Conservation (phyloP, 2,113 vertebrate genomes). For the Lophius piscatorius region DNA sequence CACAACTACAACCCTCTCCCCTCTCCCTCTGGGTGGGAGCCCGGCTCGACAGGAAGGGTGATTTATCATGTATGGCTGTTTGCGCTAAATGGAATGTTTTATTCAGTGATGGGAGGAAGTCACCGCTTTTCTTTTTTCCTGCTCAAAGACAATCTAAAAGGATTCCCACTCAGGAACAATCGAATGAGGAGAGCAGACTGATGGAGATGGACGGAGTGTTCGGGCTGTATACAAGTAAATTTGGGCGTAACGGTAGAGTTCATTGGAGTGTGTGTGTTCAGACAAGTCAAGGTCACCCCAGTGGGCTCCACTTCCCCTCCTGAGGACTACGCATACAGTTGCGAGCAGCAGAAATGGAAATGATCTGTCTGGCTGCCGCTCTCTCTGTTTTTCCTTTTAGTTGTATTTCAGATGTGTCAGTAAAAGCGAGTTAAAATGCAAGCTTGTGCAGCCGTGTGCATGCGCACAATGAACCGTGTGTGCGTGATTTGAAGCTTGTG, state of each 20-base stretch:
- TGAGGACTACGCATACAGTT: slow-evolving; percentile 47
- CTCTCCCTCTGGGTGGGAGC: slow-evolving; percentile 25
- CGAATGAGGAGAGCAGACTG: too few species aligned
- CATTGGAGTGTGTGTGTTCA: slow-evolving; percentile 15
- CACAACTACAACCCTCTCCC: slow-evolving; percentile 4
- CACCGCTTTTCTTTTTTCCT: slow-evolving; percentile 7
- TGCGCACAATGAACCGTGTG: slow-evolving; percentile 4
- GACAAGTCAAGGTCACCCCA: slow-evolving; percentile 63
- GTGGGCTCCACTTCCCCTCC: slow-evolving; percentile 30
- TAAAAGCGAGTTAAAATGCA: slow-evolving; percentile 27
- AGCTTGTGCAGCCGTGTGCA: slow-evolving; percentile 10
- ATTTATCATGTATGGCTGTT: slow-evolving; percentile 60
- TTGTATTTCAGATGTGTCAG: slow-evolving; percentile 18
- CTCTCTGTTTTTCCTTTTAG: slow-evolving; percentile 18
- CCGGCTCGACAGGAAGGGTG: slow-evolving; percentile 26
- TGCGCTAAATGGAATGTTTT: slow-evolving; percentile 72
- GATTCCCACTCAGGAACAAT: too few species aligned
- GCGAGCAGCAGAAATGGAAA: slow-evolving; percentile 42
- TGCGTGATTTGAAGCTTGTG: slow-evolving; percentile 8
- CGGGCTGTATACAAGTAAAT: too few species aligned
- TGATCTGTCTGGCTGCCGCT: slow-evolving; percentile 9
- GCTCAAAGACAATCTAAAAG: too few species aligned
- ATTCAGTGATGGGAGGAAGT: slow-evolving; percentile 69
- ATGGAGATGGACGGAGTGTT: slow-evolving; percentile 3
- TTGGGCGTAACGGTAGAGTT: slow-evolving; percentile 14